Evolutionary conservation across 2,797 vertebrate species (phyloP).

Genomic region (Thripadectes ignobilis): DNA sequence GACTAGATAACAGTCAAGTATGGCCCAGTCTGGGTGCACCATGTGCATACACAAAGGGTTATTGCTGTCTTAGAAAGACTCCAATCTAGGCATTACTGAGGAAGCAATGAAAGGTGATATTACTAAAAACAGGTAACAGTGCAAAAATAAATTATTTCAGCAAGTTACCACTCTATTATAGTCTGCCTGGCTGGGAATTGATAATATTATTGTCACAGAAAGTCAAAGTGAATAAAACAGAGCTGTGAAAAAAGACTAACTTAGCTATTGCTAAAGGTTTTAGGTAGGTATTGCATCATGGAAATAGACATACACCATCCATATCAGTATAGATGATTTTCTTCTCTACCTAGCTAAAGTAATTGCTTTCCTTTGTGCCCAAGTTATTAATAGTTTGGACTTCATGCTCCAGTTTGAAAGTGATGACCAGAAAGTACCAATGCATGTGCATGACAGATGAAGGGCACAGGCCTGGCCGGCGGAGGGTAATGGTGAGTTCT

Average conservation of each 20-base stretch:
- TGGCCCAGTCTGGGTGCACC: neutral
- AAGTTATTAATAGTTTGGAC: neutral
- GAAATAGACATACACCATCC: neutral
- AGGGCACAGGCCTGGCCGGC: fast-evolving
- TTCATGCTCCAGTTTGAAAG: fast-evolving
- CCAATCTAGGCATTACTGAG: neutral
- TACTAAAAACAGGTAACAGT: neutral
- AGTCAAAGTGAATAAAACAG: neutral
- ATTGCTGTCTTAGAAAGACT: neutral
- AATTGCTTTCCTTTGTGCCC: neutral
- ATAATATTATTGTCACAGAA: neutral
- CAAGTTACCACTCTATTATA: neutral
- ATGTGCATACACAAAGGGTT: fast-evolving
- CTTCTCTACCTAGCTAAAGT: neutral
- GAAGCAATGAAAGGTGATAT: neutral
- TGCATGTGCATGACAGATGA: neutral
- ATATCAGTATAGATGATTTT: neutral
- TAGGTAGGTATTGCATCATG: neutral
- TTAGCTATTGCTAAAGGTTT: neutral
- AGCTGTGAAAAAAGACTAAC: neutral
- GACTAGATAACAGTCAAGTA: neutral
- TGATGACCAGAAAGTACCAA: neutral
- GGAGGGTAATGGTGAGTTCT: neutral
- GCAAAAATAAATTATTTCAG: neutral
- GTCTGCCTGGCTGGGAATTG: neutral